phyloP scores from a whole-genome alignment of 2,888 invertebrate genomes.

The Nephrotoma guestfalica region DNA sequence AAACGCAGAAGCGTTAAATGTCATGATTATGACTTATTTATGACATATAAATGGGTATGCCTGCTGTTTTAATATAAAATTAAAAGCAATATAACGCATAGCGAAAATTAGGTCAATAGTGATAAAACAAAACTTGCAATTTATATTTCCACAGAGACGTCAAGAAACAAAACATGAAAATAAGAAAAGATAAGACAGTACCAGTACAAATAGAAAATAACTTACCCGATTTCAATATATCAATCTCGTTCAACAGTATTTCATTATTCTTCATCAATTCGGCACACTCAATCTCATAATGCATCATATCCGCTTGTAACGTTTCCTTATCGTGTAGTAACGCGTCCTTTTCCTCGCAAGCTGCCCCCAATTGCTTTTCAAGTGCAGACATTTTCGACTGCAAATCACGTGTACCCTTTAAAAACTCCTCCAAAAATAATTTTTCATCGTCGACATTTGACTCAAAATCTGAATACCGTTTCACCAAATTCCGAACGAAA shows the following conservation, averaged over 20 bases:
- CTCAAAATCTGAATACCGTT: background rate
- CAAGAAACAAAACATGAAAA: background rate
- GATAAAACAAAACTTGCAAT: background rate
- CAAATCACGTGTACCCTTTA: background rate
- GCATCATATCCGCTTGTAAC: slow-evolving; percentile 32
- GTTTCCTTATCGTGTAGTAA: slow-evolving; percentile 41
- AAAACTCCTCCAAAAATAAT: background rate
- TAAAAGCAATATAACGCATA: background rate
- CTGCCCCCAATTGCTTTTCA: background rate
- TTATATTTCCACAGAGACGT: background rate
- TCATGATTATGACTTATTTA: background rate
- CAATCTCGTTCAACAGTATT: slow-evolving; percentile 48
- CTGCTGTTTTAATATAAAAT: background rate
- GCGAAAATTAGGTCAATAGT: background rate
- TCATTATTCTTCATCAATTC: slow-evolving; percentile 59
- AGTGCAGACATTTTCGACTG: background rate
- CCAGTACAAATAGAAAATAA: background rate
- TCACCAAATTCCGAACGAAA: background rate
- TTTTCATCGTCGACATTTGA: background rate
- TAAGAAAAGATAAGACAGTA: background rate
- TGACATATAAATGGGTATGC: background rate
- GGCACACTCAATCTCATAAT: slow-evolving; percentile 43
- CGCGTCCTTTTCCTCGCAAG: slow-evolving; percentile 32
- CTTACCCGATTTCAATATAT: slow-evolving; percentile 37
- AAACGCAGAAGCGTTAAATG: background rate